Percentiles rank a stretch among this genome's conserved stretches.
phyloP scores from a whole-genome alignment of 2,113 vertebrate species.

The Psilopsiagon aymara region DNA sequence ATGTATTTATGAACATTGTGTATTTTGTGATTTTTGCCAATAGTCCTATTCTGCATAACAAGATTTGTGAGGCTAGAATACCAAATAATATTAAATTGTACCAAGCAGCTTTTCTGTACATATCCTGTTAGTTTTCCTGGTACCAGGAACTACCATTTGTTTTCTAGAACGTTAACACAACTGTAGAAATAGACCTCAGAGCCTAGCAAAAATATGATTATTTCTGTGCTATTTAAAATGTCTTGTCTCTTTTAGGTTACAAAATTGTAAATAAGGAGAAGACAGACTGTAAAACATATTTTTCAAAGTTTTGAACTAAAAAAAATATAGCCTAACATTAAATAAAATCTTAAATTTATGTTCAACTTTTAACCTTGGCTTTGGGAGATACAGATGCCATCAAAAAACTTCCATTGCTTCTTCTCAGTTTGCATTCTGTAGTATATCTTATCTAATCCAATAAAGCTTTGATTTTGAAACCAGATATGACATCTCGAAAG shows the following conservation, averaged over 20 bases:
- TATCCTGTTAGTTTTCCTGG: not conserved
- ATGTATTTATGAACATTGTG: not conserved
- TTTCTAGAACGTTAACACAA: not conserved
- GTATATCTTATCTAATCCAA: not conserved
- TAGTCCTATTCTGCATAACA: not conserved
- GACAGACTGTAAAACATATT: not conserved
- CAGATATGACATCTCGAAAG: not conserved
- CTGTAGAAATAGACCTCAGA: not conserved
- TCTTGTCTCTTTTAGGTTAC: not conserved
- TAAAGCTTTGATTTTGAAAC: not conserved
- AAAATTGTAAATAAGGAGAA: not conserved
- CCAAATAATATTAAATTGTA: not conserved
- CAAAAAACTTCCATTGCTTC: not conserved
- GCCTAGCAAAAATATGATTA: not conserved
- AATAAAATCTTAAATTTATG: not conserved
- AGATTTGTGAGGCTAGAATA: not conserved
- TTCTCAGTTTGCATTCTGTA: not conserved
- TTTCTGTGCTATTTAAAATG: not conserved
- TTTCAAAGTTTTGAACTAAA: not conserved
- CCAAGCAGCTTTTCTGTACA: not conserved
- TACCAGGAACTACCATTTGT: not conserved
- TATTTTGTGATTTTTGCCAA: not conserved
- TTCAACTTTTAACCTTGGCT: not conserved
- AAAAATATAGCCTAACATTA: not conserved
- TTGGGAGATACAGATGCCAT: not conserved